These are phyloP conservation scores for Phymastichus coffea DNA, from an alignment of 1,140 invertebrate species.

Conservation along the genomic window DNA sequence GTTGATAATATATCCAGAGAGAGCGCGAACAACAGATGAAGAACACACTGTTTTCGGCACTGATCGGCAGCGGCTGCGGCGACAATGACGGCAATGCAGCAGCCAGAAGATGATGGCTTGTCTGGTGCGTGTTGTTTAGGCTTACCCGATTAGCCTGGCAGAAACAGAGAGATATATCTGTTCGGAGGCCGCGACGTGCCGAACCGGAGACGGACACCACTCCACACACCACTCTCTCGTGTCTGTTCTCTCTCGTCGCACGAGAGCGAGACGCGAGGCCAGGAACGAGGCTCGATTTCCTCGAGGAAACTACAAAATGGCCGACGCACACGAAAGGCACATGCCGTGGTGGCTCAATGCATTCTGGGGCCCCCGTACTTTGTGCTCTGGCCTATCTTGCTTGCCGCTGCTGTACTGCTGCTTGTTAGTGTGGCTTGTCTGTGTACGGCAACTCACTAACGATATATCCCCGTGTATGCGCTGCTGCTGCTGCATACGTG, in stretches of 20 bases:
- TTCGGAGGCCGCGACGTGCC: too few relatives aligned
- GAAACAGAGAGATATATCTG: too few relatives aligned
- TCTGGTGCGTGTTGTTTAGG: constrained; percentile 21
- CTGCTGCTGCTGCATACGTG: background rate
- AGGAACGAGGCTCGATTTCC: constrained; percentile 51
- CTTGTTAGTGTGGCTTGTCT: too few relatives aligned
- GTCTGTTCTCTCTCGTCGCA: background rate
- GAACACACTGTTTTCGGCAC: background rate
- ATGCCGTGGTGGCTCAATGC: constrained; percentile 64
- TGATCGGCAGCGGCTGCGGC: background rate
- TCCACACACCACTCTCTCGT: background rate
- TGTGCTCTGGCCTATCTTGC: constrained; percentile 34
- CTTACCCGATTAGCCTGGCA: too few relatives aligned
- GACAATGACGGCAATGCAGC: constrained; percentile 31
- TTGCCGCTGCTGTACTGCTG: too few relatives aligned
- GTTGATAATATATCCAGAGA: background rate
- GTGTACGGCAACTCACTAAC: background rate
- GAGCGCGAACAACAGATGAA: background rate
- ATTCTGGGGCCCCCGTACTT: constrained; percentile 52
- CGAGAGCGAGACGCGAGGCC: constrained; percentile 2
- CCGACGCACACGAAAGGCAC: constrained; percentile 63
- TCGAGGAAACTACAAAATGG: constrained; percentile 70
- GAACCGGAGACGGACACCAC: constrained; percentile 11
- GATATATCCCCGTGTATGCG: background rate
- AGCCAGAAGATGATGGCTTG: background rate